Percentiles rank a stretch among this genome's conserved stretches.
Conservation (phyloP, 2,888 invertebrate genomes). For the Dexiosoma caninum region DNA sequence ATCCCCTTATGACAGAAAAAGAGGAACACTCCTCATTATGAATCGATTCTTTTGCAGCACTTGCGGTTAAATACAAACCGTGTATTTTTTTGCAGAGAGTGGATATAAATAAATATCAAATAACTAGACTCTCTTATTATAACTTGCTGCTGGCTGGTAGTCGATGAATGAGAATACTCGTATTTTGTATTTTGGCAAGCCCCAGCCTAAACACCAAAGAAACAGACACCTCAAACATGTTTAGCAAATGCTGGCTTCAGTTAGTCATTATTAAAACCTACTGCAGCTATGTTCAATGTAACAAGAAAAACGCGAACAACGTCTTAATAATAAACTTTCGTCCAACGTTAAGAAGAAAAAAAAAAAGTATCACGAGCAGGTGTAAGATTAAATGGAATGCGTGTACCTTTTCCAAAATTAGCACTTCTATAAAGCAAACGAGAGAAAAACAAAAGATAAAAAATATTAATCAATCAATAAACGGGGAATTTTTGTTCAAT, state of each 20-base stretch:
- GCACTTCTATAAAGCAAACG: too few relatives aligned
- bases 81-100: constrained; percentile 27
- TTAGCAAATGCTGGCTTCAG: constrained; percentile 23
- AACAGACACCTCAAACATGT: constrained; percentile 47
- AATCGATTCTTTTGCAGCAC: neutral
- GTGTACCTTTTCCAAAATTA: neutral
- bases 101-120: neutral
- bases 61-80: neutral
- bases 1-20: too few relatives aligned
- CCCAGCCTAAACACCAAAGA: constrained; percentile 1
- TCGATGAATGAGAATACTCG: constrained; percentile 40
- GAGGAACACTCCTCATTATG: neutral
- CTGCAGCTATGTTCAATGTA: constrained; percentile 38
- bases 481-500: constrained; percentile 4
- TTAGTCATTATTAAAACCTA: constrained; percentile 52
- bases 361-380: constrained; percentile 13
- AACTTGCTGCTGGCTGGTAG: constrained; percentile 6
- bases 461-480: too few relatives aligned
- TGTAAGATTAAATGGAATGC: neutral
- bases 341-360: neutral
- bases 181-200: constrained; percentile 53
- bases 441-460: neutral
- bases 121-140: constrained; percentile 26
- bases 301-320: neutral
- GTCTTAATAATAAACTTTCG: neutral